Percentiles rank a stretch among this genome's conserved stretches.
Conservation (phyloP, 2,113 vertebrate genomes). For the Alouatta palliata region DNA sequence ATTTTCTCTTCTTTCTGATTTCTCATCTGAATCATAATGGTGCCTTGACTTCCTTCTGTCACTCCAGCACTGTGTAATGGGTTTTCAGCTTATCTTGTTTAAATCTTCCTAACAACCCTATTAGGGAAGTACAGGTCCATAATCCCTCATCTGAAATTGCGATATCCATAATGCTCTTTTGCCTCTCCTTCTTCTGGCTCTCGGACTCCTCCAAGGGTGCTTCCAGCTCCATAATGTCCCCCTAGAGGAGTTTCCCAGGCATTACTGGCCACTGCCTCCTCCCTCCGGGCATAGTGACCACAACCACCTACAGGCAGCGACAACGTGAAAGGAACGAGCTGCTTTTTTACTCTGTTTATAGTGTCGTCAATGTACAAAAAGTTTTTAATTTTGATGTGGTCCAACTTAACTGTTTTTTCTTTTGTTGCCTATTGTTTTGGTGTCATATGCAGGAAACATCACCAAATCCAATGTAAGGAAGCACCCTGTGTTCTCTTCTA, state of each 20-base stretch:
- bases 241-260: too few species aligned
- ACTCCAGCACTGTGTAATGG: conserved; percentile 71
- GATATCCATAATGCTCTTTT: conserved; percentile 73
- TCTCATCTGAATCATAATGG: conserved; percentile 79
- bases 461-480: not conserved
- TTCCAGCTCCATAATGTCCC: too few species aligned
- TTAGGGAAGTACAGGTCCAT: conserved; percentile 73
- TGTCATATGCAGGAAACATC: not conserved
- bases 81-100: conserved; percentile 74
- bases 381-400: not conserved
- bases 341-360: not conserved
- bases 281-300: too few species aligned
- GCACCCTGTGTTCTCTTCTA: not conserved
- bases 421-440: not conserved
- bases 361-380: not conserved
- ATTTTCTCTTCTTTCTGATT: conserved; percentile 77
- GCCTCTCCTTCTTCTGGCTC: too few species aligned
- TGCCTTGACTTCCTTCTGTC: conserved; percentile 83
- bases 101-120: conserved; percentile 75
- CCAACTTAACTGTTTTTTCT: not conserved
- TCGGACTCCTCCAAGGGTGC: too few species aligned
- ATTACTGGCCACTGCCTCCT: too few species aligned
- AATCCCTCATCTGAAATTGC: conserved; percentile 76
- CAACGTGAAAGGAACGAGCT: too few species aligned
- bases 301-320: too few species aligned